Base-by-base conservation (phyloP, 1,140 invertebrate genomes). In the Drosophila quadrilineata region DNA sequence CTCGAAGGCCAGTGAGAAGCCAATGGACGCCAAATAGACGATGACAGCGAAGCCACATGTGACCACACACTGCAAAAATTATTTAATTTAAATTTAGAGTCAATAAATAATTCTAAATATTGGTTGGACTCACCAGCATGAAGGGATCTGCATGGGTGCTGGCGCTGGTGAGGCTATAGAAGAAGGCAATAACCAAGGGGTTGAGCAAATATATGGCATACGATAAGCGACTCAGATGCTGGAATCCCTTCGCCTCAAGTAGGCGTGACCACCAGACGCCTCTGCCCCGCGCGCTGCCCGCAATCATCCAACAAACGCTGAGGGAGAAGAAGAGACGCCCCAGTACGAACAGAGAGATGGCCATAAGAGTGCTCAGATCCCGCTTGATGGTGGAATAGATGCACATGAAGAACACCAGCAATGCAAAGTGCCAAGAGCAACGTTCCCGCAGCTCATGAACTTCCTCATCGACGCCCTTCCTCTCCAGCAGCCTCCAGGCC, bases 181-280 rank as follows among this genome's bases (percentile, higher is more conserved):
- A 66, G 10, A 90, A 49, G 4, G 71, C 75, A 17, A 90, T 88
- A 17, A 89, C 68, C 36, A 89, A 53, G 2, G 89, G 89, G 62
- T 90, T 90, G 3, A 90, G 57, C 45, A 90, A 59, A 33, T 90
- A 90, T 10, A 90, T 89, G 29, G 71, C 88, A 49, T 90, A 90
- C 2, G 89, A 88, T 3, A 90, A 41, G 2, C 87, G 73, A 71
- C 89, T 89, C 14, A 89, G 48, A n/a, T 89, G 89, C 43, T 90
- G 88, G 38, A 90, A 89, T 0, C 86, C 60, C 40, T 79, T 88
- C 28, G 71, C 80, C 41, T 89, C 87, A 53, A 90, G 56, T 21
- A 90, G 59, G 9, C 88, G 76, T 3, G 89, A 89, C 84, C 86
- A 89, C 72, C 74, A 84, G 6, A 74, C 73, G 10, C 88, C 77